Percentiles rank a stretch among this genome's conserved stretches.
Conservation (phyloP, 2,113 vertebrate species). For the Melozone crissalis region DNA sequence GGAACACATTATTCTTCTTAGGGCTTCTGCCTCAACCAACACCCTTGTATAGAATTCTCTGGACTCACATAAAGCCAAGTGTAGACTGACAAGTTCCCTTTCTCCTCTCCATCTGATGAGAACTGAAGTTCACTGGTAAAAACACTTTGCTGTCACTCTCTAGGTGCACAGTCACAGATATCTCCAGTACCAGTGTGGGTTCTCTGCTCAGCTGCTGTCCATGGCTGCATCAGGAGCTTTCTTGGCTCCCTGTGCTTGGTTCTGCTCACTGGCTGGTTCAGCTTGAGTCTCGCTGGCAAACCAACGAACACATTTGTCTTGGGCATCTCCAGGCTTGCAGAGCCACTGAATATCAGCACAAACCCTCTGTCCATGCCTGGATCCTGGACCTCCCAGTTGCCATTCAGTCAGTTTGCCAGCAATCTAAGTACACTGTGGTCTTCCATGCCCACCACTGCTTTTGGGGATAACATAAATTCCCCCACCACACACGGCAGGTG, state of each 20-base stretch:
- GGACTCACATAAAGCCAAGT: background rate
- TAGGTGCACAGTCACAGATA: background rate
- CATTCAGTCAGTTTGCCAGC: background rate
- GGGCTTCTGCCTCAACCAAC: background rate
- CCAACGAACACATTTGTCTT: fast-evolving
- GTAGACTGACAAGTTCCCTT: background rate
- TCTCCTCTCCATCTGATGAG: background rate
- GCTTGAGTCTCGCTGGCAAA: background rate
- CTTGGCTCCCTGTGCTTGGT: background rate
- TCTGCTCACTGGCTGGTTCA: background rate
- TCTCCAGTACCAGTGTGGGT: background rate
- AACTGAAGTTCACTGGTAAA: background rate
- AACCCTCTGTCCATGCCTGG: background rate
- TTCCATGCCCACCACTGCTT: fast-evolving
- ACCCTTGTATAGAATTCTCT: background rate
- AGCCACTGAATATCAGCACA: background rate
- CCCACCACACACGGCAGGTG: fast-evolving
- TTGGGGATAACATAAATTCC: background rate
- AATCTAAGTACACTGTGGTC: background rate
- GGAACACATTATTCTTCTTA: background rate
- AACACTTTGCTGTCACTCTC: fast-evolving
- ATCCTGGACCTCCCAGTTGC: background rate
- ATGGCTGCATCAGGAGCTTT: background rate
- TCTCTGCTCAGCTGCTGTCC: background rate
- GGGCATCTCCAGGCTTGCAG: background rate